Evolutionary conservation across 2,113 vertebrate genomes (phyloP).

Genomic region (Pogona vitticeps): DNA sequence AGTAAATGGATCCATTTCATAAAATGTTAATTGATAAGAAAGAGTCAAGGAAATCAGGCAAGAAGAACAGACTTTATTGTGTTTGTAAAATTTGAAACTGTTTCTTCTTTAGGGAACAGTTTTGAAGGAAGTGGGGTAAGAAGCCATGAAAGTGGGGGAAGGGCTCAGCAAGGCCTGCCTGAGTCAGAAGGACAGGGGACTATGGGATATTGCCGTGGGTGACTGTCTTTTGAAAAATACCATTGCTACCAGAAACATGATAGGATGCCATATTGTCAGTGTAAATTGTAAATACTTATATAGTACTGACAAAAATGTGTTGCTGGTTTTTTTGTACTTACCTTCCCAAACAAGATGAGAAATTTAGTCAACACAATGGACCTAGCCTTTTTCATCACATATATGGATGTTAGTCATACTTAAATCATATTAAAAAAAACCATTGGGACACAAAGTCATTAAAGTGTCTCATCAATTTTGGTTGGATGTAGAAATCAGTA

Average conservation of each 20-base stretch:
- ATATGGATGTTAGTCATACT: no score
- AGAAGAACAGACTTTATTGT: not conserved
- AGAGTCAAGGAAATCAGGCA: no score
- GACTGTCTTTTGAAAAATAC: not conserved
- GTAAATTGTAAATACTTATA: not conserved
- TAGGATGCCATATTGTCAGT: not conserved
- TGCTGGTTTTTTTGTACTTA: no score
- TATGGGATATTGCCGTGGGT: not conserved
- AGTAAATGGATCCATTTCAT: not conserved
- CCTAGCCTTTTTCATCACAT: no score
- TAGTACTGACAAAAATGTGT: no score
- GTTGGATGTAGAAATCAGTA: not conserved
- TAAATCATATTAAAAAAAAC: not conserved
- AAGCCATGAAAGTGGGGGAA: not conserved
- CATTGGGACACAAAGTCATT: not conserved
- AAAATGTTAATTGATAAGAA: not conserved
- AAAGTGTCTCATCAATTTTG: not conserved
- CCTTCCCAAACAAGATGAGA: no score
- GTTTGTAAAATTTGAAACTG: not conserved
- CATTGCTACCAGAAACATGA: not conserved
- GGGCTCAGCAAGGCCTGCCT: not conserved
- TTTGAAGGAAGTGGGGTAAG: not conserved
- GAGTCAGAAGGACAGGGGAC: not conserved
- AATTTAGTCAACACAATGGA: no score
- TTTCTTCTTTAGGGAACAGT: not conserved